A percentile compares a stretch with the other conserved stretches of the same genome.
These are phyloP conservation scores for Mastacembelus armatus DNA, from an alignment of 2,797 vertebrate genomes.

Conservation along the genomic window DNA sequence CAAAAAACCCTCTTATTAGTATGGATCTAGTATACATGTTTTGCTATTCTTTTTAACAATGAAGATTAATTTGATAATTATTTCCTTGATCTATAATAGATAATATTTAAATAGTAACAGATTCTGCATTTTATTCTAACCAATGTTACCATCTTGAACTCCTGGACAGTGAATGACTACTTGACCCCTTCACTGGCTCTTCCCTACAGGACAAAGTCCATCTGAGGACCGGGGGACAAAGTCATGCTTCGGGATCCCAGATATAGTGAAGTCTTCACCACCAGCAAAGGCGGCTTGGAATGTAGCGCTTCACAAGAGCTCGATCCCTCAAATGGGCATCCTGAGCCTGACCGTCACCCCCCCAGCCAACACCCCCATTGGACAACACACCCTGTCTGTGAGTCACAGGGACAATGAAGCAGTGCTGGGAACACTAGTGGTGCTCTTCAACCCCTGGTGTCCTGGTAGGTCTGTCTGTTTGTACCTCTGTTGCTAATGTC, in stretches of 20 bases:
- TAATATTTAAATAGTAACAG: too few relatives aligned
- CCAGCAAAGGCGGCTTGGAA: constrained; percentile 57
- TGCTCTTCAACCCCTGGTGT: constrained; percentile 88
- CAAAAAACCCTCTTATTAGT: too few relatives aligned
- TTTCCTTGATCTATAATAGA: too few relatives aligned
- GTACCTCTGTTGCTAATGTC: background rate
- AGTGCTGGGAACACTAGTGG: constrained; percentile 47
- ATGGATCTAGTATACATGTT: too few relatives aligned
- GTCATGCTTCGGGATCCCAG: constrained; percentile 69
- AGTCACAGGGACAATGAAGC: constrained; percentile 39
- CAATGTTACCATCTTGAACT: too few relatives aligned
- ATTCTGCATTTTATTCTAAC: too few relatives aligned
- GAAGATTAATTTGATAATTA: too few relatives aligned
- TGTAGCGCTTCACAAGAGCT: constrained; percentile 24
- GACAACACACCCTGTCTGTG: constrained; percentile 78
- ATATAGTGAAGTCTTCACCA: fast-evolving
- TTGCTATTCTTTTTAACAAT: too few relatives aligned
- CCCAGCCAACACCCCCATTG: constrained; percentile 80
- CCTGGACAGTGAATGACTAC: too few relatives aligned
- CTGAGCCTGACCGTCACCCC: constrained; percentile 74
- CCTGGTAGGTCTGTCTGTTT: constrained; percentile 62
- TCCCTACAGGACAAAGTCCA: constrained; percentile 78
- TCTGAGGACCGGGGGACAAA: constrained; percentile 77
- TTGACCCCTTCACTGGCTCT: constrained; percentile 2
- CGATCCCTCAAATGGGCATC: fast-evolving